Conservation (phyloP, 2,113 vertebrate species). For the Calonectris borealis region DNA sequence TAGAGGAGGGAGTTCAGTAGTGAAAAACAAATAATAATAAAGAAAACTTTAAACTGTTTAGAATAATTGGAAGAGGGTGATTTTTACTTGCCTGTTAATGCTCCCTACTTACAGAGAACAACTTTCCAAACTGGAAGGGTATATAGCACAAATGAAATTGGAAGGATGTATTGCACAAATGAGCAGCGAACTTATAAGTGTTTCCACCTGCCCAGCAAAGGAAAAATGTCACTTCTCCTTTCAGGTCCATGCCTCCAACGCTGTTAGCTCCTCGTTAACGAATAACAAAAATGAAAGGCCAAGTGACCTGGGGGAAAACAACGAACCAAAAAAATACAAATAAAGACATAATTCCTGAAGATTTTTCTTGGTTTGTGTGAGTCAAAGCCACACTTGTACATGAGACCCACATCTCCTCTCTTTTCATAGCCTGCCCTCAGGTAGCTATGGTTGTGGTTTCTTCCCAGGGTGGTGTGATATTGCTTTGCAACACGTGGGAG, state of each 20-base stretch:
- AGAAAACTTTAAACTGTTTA: not conserved
- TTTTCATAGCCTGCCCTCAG: not conserved
- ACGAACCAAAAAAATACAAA: fast-evolving
- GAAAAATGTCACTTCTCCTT: fast-evolving
- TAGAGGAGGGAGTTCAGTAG: not conserved
- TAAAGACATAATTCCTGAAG: not conserved
- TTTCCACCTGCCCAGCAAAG: not conserved
- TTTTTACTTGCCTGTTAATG: not conserved
- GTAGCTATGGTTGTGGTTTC: not conserved
- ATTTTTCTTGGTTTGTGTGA: not conserved
- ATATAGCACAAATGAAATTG: not conserved
- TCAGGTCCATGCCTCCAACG: not conserved
- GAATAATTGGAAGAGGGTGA: fast-evolving
- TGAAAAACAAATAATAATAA: not conserved
- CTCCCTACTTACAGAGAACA: not conserved
- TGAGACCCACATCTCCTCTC: not conserved
- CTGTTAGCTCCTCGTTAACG: not conserved
- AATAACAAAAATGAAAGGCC: not conserved
- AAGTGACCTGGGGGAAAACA: not conserved
- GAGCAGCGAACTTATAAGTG: not conserved
- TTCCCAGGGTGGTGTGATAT: not conserved
- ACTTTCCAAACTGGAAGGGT: not conserved
- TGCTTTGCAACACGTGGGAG: not conserved
- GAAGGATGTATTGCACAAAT: not conserved
- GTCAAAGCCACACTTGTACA: not conserved